Conservation (phyloP, 2,888 invertebrate genomes). For the Dryobota labecula region DNA sequence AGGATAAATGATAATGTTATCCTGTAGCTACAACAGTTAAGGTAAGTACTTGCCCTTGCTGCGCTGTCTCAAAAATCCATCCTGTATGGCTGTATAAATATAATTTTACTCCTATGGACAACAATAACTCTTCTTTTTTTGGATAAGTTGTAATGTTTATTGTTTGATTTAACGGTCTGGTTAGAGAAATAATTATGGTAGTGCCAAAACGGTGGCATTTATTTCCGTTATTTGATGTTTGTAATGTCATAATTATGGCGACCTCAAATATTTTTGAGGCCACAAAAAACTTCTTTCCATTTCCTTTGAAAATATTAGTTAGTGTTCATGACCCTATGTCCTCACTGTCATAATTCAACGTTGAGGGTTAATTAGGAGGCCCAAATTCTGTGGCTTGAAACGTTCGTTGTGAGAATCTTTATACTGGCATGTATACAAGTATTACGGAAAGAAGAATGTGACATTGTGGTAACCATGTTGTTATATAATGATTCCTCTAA, state of each 20-base stretch:
- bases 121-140: not conserved
- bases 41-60: not conserved
- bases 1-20: not conserved
- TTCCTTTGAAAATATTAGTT: not conserved
- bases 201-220: not conserved
- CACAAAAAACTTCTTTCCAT: not conserved
- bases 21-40: not conserved
- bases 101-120: not conserved
- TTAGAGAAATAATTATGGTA: constrained; percentile 9
- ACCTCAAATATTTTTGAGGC: not conserved
- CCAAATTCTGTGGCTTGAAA: not conserved
- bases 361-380: not conserved
- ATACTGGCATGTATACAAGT: not conserved
- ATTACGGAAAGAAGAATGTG: constrained; percentile 1
- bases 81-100: not conserved
- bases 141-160: not conserved
- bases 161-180: constrained; percentile 15
- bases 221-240: constrained; percentile 15
- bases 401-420: not conserved
- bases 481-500: not conserved
- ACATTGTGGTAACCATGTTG: not conserved
- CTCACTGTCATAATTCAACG: not conserved
- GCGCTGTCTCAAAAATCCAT: not conserved
- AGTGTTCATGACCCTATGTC: not conserved
- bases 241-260: not conserved